Evolutionary conservation across 2,797 vertebrate species (phyloP), one percentile per base, ranked within the genome.

Genomic region (Gila robusta): DNA sequence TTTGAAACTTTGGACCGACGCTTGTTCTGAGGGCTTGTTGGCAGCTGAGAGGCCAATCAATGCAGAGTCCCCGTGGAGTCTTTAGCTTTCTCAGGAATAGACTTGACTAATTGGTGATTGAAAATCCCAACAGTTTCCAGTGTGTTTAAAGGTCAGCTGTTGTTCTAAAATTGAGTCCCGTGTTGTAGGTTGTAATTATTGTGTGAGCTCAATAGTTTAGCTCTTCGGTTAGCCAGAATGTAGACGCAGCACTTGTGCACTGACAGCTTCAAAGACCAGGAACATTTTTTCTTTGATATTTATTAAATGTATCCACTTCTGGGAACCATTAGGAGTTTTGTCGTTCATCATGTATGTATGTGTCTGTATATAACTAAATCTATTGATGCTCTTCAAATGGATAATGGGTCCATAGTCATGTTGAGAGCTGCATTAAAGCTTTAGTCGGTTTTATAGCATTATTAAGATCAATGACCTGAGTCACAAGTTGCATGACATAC

Each of bases 41-140:
- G 84, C 87, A 88, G 81, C 82, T 79, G 84, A 78, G 26, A 81
- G 85, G 6, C 64, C 28, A 8, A 66, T 89, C 87, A 85, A 89
- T 89, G 79, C 72, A 12, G 32, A 52, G 83, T 89, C 90, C 88
- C 87, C 11, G 0, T 73, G 86, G 89, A 88, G 71, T 85, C 82
- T 86, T 86, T 89, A 86, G 79, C 44, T 84, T 91, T 87, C 84
- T 85, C 74, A 86, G 83, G 86, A 89, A 91, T 86, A 85, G 88
- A 90, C 82, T 84, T 59, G 49, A 83, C 86, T 92, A 91, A 90
- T 90, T 89, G 89, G 88, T 90, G 89, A 91, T 91, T 89, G 90
- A 89, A 90, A 90, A 89, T 89, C 88, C 83, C 70, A 82, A 74
- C 83, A 88, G 87, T 84, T 85, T 84, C 73, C 39, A 81, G 84